Percentiles rank a stretch among this genome's conserved stretches.
phyloP scores from a whole-genome alignment of 2,797 vertebrate genomes.

The Halcyon badia region DNA sequence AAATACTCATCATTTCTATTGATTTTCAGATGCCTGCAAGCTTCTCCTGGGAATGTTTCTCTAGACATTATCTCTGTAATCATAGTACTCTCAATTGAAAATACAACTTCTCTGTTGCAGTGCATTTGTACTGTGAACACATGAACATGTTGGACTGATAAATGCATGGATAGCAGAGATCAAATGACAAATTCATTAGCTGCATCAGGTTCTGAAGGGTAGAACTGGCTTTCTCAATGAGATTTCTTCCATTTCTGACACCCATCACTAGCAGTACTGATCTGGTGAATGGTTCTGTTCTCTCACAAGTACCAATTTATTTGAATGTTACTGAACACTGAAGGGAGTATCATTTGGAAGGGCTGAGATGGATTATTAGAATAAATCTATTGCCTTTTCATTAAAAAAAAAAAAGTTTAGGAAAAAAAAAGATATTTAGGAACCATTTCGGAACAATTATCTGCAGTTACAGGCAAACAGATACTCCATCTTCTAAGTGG shows the following conservation, averaged over 20 bases:
- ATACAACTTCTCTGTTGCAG: neutral
- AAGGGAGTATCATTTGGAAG: neutral
- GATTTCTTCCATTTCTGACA: neutral
- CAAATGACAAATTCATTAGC: neutral
- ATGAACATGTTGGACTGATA: neutral
- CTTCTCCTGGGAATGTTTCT: slow-evolving; percentile 35
- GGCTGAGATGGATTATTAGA: neutral
- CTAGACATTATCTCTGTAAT: slow-evolving; percentile 22
- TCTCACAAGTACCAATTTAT: neutral
- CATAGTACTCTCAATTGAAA: slow-evolving; percentile 11
- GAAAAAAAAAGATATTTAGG: neutral
- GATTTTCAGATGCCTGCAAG: slow-evolving; percentile 35
- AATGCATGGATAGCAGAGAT: neutral
- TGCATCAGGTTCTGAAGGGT: neutral
- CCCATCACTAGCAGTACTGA: neutral
- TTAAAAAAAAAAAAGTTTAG: neutral
- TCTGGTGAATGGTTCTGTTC: neutral
- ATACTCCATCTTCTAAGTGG: neutral
- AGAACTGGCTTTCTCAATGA: neutral
- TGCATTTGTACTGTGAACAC: neutral
- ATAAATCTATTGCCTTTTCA: neutral
- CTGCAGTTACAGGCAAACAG: neutral
- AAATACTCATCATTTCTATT: slow-evolving; percentile 6
- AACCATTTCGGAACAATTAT: neutral
- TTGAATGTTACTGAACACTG: neutral